Base-by-base conservation (phyloP, 2,797 vertebrate genomes). In the Catamblyrhynchus diadema region DNA sequence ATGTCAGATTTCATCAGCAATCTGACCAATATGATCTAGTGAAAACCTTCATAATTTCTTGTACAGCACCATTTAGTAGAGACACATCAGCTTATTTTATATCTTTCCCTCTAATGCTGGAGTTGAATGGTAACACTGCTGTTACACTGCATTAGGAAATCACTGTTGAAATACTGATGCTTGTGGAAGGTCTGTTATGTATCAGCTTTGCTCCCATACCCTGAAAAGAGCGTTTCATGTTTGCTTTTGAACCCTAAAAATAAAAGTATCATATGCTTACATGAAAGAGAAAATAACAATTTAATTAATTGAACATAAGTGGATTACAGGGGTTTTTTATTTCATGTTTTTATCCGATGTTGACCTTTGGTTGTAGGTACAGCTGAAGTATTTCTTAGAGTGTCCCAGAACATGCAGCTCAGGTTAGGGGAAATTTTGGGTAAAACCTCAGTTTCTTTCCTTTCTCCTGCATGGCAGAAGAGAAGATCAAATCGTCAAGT, bases 401-500 rank as follows among this genome's bases (percentile, higher is more conserved):
- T 27, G 8, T 24, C 44, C 12, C 41, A 25, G 65, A 54, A n/a
- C 5, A 53, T 61, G 8, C 8, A 65, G 1, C 48, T 82, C 2
- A 3, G 23, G 13, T 50, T 70, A 41, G 18, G 44, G 25, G 7
- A 42, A n/a, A 20, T 14, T 61, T 51, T 84, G 75, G 20, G 32
- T 84, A 61, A 94, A 95, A 79, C 33, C 14, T 59, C 30, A 47
- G 0, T 90, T 86, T 91, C 95, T 96, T 87, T 57, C 90, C 83
- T 96, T 95, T 91, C 23, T 93, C 23, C 14, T 90, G 44, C 37
- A 17, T 97, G 33, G n/a, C 90, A 99, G 99, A 99, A 99, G 97
- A 99, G 99, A 95, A 98, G 99, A 91, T 99, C 99, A 32, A 99
- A 99, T 98, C 98, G 99, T 19, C 99, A 99, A 97, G 98, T 99